Evolutionary conservation across 92 coral and sea anemone genomes (phyloP), one percentile per base, ranked within the genome.

Genomic region (Micromussa lordhowensis): DNA sequence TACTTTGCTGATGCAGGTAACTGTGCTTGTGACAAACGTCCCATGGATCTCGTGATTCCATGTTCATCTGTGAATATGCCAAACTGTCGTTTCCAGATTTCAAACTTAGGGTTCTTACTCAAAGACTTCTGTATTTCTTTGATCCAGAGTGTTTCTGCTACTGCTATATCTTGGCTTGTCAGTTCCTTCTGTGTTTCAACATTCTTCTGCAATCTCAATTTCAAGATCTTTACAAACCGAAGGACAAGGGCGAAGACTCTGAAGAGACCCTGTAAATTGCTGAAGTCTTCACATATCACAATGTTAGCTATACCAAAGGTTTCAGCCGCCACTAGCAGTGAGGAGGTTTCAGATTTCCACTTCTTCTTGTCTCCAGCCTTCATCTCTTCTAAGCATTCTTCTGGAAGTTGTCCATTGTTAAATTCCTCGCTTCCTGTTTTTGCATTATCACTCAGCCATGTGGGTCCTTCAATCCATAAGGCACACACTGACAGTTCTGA

Each of bases 381-480:
- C 81, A 38, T 85, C 32, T 93, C 88, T 78, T 59, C 63, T 70
- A 90, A 29, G 64, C 85, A 88, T 76, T 90, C 87, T 31, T 59
- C 44, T 5, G 88, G 83, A 30, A 76, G 74, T 22, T 61, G 86
- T 58, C 35, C 70, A 70, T 55, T 76, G 21, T 68, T 61, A 63
- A 53, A 68, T 48, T 78, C 83, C 48, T 84, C 94, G 68, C 73
- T 76, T 77, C 81, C 79, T 53, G 66, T 16, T 51, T 84, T 86
- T 48, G 32, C 89, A 54, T 90, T 28, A 8, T 58, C 66, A 21
- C 19, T 75, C 72, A 94, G 79, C 85, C 92, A 93, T 35, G 75
- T 63, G 15, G 91, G 95, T 3, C 93, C 94, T 14, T 89, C 74
- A 91, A 80, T 86, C 94, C 95, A 92, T 14, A 94, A 77, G 12